Percentiles rank a stretch among this genome's conserved stretches.
Conservation (phyloP, 2,888 invertebrate species). For the Sarcophaga caerulescens region DNA sequence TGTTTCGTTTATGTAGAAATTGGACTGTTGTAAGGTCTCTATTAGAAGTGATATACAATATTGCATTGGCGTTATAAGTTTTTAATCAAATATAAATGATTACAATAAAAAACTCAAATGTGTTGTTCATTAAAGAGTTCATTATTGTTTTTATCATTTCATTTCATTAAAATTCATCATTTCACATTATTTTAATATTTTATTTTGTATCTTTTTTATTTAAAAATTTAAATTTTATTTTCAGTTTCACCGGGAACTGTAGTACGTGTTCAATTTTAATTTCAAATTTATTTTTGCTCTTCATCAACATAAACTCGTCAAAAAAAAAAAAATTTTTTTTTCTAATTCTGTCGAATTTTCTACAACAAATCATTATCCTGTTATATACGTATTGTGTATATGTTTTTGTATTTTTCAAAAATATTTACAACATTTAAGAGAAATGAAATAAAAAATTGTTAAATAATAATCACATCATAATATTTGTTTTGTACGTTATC, state of each 20-base stretch:
- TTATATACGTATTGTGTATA: slow-evolving; percentile 40
- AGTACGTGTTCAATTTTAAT: slow-evolving; percentile 74
- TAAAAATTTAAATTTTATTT: slow-evolving; percentile 21
- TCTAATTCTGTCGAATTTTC: slow-evolving; percentile 11
- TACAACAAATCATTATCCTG: slow-evolving; percentile 45
- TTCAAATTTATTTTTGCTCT: slow-evolving; percentile 20
- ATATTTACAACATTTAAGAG: not conserved
- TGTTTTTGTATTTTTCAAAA: slow-evolving; percentile 21
- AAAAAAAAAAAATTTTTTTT: slow-evolving; percentile 23
- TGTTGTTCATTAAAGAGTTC: too few relatives aligned
- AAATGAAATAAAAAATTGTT: not conserved
- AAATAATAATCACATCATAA: not conserved
- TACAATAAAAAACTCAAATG: too few relatives aligned
- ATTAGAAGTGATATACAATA: too few relatives aligned
- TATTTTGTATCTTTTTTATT: not conserved
- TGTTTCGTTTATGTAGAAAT: too few relatives aligned
- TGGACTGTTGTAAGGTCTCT: too few relatives aligned
- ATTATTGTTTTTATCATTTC: too few relatives aligned
- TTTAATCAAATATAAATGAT: too few relatives aligned
- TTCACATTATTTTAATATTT: not conserved
- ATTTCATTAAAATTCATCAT: too few relatives aligned
- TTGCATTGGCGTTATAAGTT: too few relatives aligned
- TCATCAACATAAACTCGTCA: slow-evolving; percentile 17
- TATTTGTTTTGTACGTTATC: not conserved
- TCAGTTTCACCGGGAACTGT: slow-evolving; percentile 74